A percentile compares a stretch with the other conserved stretches of the same genome.
Conservation (phyloP, 64 coral and sea anemone species). For the Acropora tenuis region DNA sequence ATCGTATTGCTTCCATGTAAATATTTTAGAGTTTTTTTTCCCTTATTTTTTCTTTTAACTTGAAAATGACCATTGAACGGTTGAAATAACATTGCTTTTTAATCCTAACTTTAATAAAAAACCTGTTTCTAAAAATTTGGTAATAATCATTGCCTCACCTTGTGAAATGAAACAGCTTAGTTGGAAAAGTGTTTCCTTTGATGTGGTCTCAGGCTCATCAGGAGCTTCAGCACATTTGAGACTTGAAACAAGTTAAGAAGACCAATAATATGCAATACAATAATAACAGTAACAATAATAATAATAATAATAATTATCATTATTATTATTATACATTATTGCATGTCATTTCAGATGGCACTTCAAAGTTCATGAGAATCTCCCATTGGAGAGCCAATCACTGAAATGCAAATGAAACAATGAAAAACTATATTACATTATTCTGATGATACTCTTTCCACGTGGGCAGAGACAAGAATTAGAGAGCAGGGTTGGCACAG, state of each 20-base stretch:
- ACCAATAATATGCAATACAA: not conserved
- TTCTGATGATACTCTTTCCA: too few relatives aligned
- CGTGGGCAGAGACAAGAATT: too few relatives aligned
- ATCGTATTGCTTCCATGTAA: too few relatives aligned
- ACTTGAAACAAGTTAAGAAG: slow-evolving; percentile 69
- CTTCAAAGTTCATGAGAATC: not conserved
- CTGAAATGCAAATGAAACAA: not conserved
- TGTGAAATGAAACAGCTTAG: slow-evolving; percentile 97
- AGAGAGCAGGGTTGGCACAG: too few relatives aligned
- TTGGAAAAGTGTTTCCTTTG: slow-evolving; percentile 93
- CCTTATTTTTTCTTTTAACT: too few relatives aligned
- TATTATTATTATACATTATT: too few relatives aligned
- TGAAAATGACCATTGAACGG: too few relatives aligned
- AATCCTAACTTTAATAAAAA: too few relatives aligned
- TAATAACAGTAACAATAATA: too few relatives aligned
- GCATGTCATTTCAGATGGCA: not conserved
- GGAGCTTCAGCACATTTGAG: slow-evolving; percentile 92
- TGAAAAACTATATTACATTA: not conserved
- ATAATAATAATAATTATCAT: too few relatives aligned
- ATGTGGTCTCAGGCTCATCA: slow-evolving; percentile 85
- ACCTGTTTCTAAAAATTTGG: not conserved
- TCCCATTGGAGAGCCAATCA: not conserved
- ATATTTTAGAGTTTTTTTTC: too few relatives aligned
- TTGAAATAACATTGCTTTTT: too few relatives aligned
- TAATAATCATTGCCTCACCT: slow-evolving; percentile 28